Percentiles rank a stretch among this genome's conserved stretches.
Evolutionary conservation across 2,888 invertebrate species (phyloP).

Genomic region (Pseudococcus longispinus): DNA sequence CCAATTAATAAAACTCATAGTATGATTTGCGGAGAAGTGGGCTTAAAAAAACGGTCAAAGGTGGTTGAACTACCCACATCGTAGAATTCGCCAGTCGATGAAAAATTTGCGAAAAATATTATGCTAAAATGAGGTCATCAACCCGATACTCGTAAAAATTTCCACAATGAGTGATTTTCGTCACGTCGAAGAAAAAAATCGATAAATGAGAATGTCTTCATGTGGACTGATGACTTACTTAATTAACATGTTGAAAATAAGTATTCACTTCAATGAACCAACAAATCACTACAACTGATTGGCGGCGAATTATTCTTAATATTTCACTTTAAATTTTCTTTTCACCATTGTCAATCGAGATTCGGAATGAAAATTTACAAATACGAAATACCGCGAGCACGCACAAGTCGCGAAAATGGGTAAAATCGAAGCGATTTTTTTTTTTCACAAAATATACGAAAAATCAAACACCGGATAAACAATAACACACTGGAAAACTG

Average conservation of each 20-base stretch:
- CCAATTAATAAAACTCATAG: not conserved
- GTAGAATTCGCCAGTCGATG: not conserved
- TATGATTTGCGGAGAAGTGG: not conserved
- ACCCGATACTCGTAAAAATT: not conserved
- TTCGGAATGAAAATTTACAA: not conserved
- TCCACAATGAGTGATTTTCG: not conserved
- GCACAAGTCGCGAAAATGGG: not conserved
- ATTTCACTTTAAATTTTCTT: constrained; percentile 35
- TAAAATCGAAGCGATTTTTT: not conserved
- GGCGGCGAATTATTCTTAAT: not conserved
- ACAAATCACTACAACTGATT: not conserved
- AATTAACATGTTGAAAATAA: constrained; percentile 37
- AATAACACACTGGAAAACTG: not conserved
- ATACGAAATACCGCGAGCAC: not conserved
- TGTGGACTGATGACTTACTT: not conserved
- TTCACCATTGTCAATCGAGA: constrained; percentile 24
- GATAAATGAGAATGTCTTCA: not conserved
- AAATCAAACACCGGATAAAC: constrained; percentile 1
- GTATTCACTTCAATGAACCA: constrained; percentile 1
- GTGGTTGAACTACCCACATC: not conserved
- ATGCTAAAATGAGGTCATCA: not conserved
- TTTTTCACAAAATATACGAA: not conserved
- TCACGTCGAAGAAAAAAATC: not conserved
- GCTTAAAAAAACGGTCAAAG: not conserved
- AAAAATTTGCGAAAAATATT: not conserved